Evolutionary conservation across 2,797 vertebrate species (phyloP).

Genomic region (Odontamblyopus rebecca): DNA sequence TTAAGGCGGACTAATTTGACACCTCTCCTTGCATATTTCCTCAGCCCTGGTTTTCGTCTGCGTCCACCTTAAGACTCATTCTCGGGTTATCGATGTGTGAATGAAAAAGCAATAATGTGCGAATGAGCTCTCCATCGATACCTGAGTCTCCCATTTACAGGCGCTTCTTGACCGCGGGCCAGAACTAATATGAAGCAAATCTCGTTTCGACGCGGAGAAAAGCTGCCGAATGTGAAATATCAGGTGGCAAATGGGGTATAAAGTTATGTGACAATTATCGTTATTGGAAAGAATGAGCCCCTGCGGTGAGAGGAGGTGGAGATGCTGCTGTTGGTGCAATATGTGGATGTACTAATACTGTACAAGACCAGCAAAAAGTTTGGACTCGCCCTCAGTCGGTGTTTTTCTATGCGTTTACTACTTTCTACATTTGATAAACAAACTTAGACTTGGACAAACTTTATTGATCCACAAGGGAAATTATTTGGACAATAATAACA

Average conservation of each 20-base stretch:
- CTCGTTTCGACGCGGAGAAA: conserved; percentile 64
- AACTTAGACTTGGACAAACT: no score
- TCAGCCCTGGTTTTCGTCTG: conserved; percentile 9
- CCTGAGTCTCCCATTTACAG: conserved; percentile 70
- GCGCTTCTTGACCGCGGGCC: conserved; percentile 59
- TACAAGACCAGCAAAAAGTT: no score
- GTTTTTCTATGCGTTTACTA: no score
- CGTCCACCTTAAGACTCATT: conserved; percentile 63
- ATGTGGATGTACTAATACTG: not conserved
- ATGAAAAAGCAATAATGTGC: conserved; percentile 76
- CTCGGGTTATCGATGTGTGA: conserved; percentile 68
- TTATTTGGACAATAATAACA: no score
- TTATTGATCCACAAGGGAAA: no score
- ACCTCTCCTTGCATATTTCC: not conserved
- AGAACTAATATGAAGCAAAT: conserved; percentile 60
- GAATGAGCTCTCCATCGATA: conserved; percentile 66
- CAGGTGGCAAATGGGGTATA: conserved; percentile 46
- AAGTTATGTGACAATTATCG: conserved; percentile 52
- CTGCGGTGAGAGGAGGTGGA: conserved; percentile 15
- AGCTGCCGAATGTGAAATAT: conserved; percentile 50
- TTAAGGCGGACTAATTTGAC: conserved; percentile 38
- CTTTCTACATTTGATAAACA: no score
- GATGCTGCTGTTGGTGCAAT: conserved; percentile 9
- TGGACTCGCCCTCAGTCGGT: no score
- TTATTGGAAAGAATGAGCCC: conserved; percentile 28